Base-by-base conservation (phyloP, 2,888 invertebrate species). In the Frankliniella fusca region DNA sequence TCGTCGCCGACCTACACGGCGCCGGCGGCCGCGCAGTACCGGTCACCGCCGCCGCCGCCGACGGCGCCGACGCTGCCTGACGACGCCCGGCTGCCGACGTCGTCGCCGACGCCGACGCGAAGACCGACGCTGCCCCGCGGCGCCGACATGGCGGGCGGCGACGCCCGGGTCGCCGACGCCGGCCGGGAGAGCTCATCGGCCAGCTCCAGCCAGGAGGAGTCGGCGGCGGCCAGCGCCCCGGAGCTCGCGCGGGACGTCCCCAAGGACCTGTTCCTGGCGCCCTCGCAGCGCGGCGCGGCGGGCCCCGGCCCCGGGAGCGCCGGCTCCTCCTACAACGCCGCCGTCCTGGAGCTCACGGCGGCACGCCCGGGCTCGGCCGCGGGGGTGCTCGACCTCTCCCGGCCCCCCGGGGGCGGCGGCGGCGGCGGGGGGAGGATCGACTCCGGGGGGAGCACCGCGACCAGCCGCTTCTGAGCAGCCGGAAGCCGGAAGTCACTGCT, bases 231-330 rank as follows among this genome's bases (percentile, higher is more conserved):
- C 50, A 9, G 54, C 70, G 27, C 9, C 27, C 70, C 70, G 23
- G 70, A 76, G 70, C 70, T 27, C 7, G 27, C 70, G 27, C 23
- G 27, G 1, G 70, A 76, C 70, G 27, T 27, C 23, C 70, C 70
- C 27, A n/a, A 23, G 27, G 70, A 76, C 70, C 70, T 76, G 70
- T 76, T 76, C 70, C 70, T 76, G 70, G 70, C 70, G 70, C 70
- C 70, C 23, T 76, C 70, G 70, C 70, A 76, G 70, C 70, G 70
- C 27, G 27, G 23, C 23, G 23, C 27, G 70, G 23, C 27, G 23
- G 23, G 70, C 70, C 23, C 70, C 70, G 70, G 70, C 23, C 27
- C 70, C 9, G 15, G 61, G 12, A 7, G 18, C 61, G 61, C 20
- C 15, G 61, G 61, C 61, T 18, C 61, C 61, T 61, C 61, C 20